Evolutionary conservation across 2,888 invertebrate species (phyloP).

Genomic region (Carpatolechia fugitivella): DNA sequence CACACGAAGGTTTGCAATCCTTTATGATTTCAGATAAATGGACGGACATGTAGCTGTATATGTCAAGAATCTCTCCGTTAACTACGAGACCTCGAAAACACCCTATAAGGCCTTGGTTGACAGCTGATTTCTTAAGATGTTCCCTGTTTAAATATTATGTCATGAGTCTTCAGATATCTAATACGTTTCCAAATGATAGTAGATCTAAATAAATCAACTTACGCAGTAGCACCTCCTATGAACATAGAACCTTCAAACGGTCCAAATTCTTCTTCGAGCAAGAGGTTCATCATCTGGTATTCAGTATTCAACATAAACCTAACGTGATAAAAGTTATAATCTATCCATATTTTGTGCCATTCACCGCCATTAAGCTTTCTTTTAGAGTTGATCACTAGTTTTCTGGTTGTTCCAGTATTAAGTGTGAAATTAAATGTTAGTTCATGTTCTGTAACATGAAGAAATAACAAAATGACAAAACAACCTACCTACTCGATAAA

Average conservation of each 20-base stretch:
- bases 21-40: slow-evolving; percentile 94
- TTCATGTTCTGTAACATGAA: slow-evolving; percentile 84
- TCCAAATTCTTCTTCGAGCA: slow-evolving; percentile 92
- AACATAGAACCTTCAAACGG: slow-evolving; percentile 97
- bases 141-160: slow-evolving; percentile 75
- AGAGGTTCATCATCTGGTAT: slow-evolving; percentile 91
- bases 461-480: background rate
- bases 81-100: slow-evolving; percentile 96
- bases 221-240: slow-evolving; percentile 95
- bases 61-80: slow-evolving; percentile 93
- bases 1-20: slow-evolving; percentile 96
- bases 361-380: slow-evolving; percentile 93
- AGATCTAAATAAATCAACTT: slow-evolving; percentile 59
- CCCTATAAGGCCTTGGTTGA: slow-evolving; percentile 93
- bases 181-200: too few species aligned
- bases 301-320: slow-evolving; percentile 95
- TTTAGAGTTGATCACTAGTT: slow-evolving; percentile 89
- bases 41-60: slow-evolving; percentile 95
- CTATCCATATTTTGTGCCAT: slow-evolving; percentile 98
- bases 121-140: slow-evolving; percentile 88
- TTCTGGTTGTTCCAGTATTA: slow-evolving; percentile 89
- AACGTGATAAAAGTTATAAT: slow-evolving; percentile 96
- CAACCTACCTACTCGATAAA: too few species aligned
- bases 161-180: too few species aligned
- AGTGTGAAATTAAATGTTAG: slow-evolving; percentile 94